Evolutionary conservation across 2,797 vertebrate species (phyloP).

Genomic region (Xiphorhynchus erythropygius): DNA sequence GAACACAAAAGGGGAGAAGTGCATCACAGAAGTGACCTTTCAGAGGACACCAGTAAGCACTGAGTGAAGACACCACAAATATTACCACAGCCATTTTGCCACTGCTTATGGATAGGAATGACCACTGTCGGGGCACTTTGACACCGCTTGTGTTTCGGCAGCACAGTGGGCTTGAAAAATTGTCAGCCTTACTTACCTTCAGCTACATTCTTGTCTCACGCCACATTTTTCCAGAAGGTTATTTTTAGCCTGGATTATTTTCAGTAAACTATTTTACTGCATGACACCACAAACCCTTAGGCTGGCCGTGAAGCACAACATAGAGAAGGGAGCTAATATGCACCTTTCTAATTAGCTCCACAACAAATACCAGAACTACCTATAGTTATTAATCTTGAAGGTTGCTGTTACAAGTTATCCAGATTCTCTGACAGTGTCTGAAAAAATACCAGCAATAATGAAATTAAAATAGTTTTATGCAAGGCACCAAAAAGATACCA

Average conservation of each 20-base stretch:
- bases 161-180: not conserved
- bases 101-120: not conserved
- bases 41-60: not conserved
- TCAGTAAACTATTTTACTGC: not conserved
- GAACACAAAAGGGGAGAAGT: not conserved
- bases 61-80: not conserved
- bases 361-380: not conserved
- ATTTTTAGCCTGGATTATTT: constrained; percentile 34
- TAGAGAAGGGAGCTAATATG: not conserved
- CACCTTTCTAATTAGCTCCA: not conserved
- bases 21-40: not conserved
- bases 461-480: not conserved
- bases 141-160: not conserved
- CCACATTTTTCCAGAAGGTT: not conserved
- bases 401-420: not conserved
- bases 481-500: not conserved
- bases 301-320: not conserved
- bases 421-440: not conserved
- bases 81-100: not conserved
- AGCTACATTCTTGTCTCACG: not conserved
- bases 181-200: not conserved
- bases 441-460: not conserved
- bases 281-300: not conserved
- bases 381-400: not conserved
- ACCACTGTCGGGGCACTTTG: not conserved